Conservation (phyloP, 2,113 vertebrate genomes). For the Felis catus region F.catus_Fca126_mat1.0 CM031414.1:117995001-117995500, state of each 20-base stretch:
- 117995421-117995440: not conserved
- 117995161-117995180: not conserved
- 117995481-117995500: not conserved
- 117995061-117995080: slow-evolving; percentile 55
- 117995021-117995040: not conserved
- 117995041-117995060: slow-evolving; percentile 19
- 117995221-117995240: not conserved
- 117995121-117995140: not conserved
- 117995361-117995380: not conserved
- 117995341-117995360: not conserved
- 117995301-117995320: not conserved
- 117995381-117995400: not conserved
- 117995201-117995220: not conserved
- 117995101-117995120: not conserved
- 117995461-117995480: not conserved
- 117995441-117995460: slow-evolving; percentile 3
- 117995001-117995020: slow-evolving; percentile 26
- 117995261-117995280: not conserved
- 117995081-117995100: slow-evolving; percentile 19
- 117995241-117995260: slow-evolving; percentile 28
- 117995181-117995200: slow-evolving; percentile 32
- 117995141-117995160: not conserved
- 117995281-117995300: not conserved
- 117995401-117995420: not conserved
- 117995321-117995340: not conserved